phyloP scores from a whole-genome alignment of 1,140 invertebrate genomes.

The Drosophila biarmipes region DNA sequence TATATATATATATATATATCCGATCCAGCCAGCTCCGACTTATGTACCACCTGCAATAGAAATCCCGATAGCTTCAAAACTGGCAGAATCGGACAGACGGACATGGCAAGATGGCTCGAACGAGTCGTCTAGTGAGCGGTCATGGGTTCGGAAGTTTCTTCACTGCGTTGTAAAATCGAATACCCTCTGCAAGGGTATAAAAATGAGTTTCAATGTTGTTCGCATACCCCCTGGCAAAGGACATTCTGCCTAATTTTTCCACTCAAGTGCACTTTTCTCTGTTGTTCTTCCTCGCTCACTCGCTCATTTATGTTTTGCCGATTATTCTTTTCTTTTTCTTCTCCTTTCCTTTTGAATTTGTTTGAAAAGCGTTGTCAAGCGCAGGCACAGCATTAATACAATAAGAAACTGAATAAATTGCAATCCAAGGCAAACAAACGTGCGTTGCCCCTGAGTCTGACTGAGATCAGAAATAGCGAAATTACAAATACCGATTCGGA shows the following conservation, averaged over 20 bases:
- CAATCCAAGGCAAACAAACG: conserved; percentile 1
- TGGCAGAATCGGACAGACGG: too few species aligned
- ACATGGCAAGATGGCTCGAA: too few species aligned
- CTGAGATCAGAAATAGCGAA: not conserved
- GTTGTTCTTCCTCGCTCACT: conserved; percentile 43
- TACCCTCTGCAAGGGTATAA: too few species aligned
- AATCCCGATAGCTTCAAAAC: too few species aligned
- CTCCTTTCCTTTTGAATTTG: conserved; percentile 54
- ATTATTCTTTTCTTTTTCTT: conserved; percentile 49
- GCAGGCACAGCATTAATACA: conserved; percentile 58
- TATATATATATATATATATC: too few species aligned
- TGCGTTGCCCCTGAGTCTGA: not conserved
- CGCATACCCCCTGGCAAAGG: conserved; percentile 45
- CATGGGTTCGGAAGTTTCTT: too few species aligned
- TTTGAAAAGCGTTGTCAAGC: conserved; percentile 73
- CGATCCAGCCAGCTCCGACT: too few species aligned
- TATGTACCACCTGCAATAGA: too few species aligned
- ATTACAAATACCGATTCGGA: not conserved
- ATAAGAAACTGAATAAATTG: conserved; percentile 47
- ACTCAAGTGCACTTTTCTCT: conserved; percentile 71
- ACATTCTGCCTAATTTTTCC: conserved; percentile 81
- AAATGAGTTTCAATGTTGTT: conserved; percentile 49
- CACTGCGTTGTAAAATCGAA: too few species aligned
- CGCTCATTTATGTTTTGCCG: conserved; percentile 61
- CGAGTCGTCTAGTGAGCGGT: too few species aligned